Evolutionary conservation across 2,797 vertebrate genomes (phyloP), one percentile per base, ranked within the genome.

Genomic region (Chaetophractus vellerosus): DNA sequence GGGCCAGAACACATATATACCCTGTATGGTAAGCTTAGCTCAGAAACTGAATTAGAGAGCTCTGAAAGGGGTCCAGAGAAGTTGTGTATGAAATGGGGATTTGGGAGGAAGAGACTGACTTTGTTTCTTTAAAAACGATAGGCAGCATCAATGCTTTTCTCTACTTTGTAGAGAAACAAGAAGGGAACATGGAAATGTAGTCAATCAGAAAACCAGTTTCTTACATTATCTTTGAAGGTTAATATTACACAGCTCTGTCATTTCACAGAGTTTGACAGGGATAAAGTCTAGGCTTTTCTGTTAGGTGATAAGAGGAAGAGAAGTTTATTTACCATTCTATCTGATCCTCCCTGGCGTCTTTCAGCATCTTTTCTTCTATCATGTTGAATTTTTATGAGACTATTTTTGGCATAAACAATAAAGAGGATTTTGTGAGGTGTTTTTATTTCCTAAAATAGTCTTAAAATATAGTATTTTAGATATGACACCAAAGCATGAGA

Each of bases 11-110:
- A 57, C 9, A 31, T 9, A 31, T 15, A 33, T 15, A 38, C 12
- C 6, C 36, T 3, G 1, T 2, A n/a, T 16, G 18, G n/a, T 2
- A 31, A 1, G 26, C 28, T 74, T 18, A 21, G 19, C 21, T 55
- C n/a, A 23, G 28, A 48, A 64, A 38, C 64, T 52, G 50, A 52
- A 52, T 52, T 52, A 16, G 50, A 12, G 26, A 2, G 18, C 21
- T 23, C n/a, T 57, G 2, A 26, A 72, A 52, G 36, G 1, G 28
- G 24, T 26, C 0, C 1, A 0, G 0, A 0, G 3, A 0, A 24
- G 28, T 0, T 4, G 5, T 28, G 9, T 10, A 6, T 12, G 7
- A 59, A 50, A 12, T 1, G 3, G 8, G n/a, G 45, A 38, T 33
- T 48, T 4, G 8, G 11, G 6, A 33, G 2, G 41, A 5, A 85